Evolutionary conservation across 2,888 invertebrate species (phyloP).

Genomic region (Eilema sororculum): DNA sequence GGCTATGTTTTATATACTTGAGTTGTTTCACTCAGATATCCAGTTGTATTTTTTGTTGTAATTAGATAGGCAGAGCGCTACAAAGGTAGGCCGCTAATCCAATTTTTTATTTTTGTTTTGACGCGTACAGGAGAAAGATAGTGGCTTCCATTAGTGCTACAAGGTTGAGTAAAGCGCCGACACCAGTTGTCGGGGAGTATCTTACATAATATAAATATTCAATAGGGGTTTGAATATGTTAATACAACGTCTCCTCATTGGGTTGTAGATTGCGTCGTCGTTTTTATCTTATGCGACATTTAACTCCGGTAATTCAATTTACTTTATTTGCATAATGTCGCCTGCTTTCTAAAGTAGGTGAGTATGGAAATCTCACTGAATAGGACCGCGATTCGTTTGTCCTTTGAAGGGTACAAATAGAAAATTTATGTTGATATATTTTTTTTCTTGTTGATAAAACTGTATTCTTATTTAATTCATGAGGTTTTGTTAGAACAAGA

Average conservation of each 20-base stretch:
- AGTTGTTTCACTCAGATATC: conserved; percentile 40
- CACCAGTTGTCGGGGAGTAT: conserved; percentile 54
- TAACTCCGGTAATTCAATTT: conserved; percentile 87
- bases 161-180: conserved; percentile 71
- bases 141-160: conserved; percentile 79
- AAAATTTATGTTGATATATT: conserved; percentile 46
- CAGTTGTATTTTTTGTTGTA: conserved; percentile 55
- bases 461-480: not conserved
- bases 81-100: conserved; percentile 64
- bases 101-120: conserved; percentile 74
- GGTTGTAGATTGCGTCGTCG: conserved; percentile 86
- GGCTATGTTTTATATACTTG: conserved; percentile 41
- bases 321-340: conserved; percentile 86
- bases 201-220: conserved; percentile 83
- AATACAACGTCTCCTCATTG: conserved; percentile 84
- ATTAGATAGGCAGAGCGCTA: conserved; percentile 51
- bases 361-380: conserved; percentile 77
- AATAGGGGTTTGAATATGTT: conserved; percentile 85
- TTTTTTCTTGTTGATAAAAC: conserved; percentile 11
- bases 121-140: conserved; percentile 73
- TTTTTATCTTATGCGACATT: conserved; percentile 87
- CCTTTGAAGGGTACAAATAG: conserved; percentile 55
- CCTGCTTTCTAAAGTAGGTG: conserved; percentile 82
- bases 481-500: conserved; percentile 32
- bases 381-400: conserved; percentile 53